Base-by-base conservation (phyloP, 1,140 invertebrate species). In the Hylaeus anthracinus region DNA sequence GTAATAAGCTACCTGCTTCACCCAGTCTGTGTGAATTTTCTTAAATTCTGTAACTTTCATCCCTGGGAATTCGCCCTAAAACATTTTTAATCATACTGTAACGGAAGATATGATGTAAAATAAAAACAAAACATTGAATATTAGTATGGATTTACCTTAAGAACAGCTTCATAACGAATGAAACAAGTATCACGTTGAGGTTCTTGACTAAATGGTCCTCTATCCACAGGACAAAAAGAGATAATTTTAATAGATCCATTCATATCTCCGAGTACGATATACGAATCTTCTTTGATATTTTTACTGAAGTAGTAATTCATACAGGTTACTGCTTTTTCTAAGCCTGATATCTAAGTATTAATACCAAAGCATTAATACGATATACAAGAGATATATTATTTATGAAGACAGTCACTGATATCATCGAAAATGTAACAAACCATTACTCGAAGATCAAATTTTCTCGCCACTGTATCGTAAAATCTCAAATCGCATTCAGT, bases 401-500 rank as follows among this genome's bases (percentile, higher is more conserved):
- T 61, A 14, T 78, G 9, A 53, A 80, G 71, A 45, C 45, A 6
- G 43, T 65, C 14, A 72, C 43, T 41, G 45, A 53, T 26, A 26
- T 72, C 10, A 56, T 43, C 53, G 6, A 14, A 53, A 45, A 15
- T 48, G 14, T 56, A 64, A 71, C 61, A 9, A 45, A 92, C 90
- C 75, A 88, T 76, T 72, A 96, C 94, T 71, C 95, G 94, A 12
- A 96, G 89, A 43, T 95, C 95, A 88, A 96, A 96, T 60, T 96
- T 96, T 43, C 94, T 95, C 6, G 95, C 96, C 1, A 95, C 95
- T 14, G 95, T 95, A 85, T 97, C 96, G 87, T 96, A 96, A 90
- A 97, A 96, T 82, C 96, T 93, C 12, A 97, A 87, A 88, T 96
- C 96, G 2, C 95, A 90, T 90, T 96, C 96, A 3, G 95, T 95